phyloP scores from a whole-genome alignment of 2,113 vertebrate species.

The Chionis minor region DNA sequence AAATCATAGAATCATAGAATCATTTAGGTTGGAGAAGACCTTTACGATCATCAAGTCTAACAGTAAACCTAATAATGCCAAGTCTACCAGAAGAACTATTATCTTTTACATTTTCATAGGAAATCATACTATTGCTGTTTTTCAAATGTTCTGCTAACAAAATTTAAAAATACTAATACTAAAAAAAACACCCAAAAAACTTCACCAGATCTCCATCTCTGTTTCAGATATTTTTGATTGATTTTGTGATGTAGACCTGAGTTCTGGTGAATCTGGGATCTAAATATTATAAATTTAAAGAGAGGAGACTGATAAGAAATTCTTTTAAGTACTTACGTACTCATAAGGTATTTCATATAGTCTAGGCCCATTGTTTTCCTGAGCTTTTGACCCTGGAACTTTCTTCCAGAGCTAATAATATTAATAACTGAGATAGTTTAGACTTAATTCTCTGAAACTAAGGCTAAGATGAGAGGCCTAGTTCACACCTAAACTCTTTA shows the following conservation, averaged over 20 bases:
- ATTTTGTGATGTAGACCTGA: neutral
- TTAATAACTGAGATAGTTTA: neutral
- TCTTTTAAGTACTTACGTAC: neutral
- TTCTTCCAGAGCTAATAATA: neutral
- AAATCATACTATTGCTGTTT: neutral
- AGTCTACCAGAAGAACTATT: neutral
- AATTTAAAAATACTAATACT: neutral
- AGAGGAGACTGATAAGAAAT: neutral
- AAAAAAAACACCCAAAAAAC: neutral
- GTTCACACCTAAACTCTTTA: neutral
- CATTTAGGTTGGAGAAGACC: neutral
- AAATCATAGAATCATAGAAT: neutral
- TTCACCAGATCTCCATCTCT: neutral
- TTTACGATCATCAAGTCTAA: neutral
- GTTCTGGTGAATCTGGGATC: neutral
- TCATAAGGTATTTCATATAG: neutral
- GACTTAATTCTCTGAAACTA: neutral
- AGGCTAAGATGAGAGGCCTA: neutral
- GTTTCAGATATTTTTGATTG: neutral
- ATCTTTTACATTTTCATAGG: neutral
- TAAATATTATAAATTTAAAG: neutral
- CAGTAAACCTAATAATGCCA: neutral
- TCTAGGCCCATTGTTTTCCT: neutral
- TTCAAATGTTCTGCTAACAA: neutral
- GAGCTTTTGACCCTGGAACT: neutral